A percentile compares a stretch with the other conserved stretches of the same genome.
Evolutionary conservation across 35 echinoderm and acorn worm genomes (phyloP).

Genomic region (Stichopus chloronotus): DNA sequence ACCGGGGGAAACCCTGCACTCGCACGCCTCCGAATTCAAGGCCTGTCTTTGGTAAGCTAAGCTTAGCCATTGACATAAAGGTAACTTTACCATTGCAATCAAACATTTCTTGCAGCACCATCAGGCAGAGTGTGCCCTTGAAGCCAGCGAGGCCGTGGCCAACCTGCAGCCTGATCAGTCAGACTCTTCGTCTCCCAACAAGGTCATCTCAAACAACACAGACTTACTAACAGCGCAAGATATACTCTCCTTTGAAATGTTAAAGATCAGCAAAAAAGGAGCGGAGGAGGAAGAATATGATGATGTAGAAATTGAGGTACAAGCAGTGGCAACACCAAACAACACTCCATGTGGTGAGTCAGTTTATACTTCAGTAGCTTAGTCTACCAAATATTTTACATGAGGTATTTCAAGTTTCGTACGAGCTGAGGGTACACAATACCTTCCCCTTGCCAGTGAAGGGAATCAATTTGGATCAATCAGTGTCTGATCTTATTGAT

Average conservation of each 20-base stretch:
- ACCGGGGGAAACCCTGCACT: too few relatives aligned
- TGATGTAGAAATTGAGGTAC: constrained; percentile 34
- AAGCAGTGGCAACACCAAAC: constrained; percentile 82
- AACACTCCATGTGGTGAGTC: constrained; percentile 92
- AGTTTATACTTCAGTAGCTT: neutral
- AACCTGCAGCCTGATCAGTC: constrained; percentile 74
- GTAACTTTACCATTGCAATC: too few relatives aligned
- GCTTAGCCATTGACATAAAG: too few relatives aligned
- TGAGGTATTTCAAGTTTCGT: too few relatives aligned
- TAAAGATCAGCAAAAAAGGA: constrained; percentile 63
- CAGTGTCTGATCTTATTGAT: too few relatives aligned
- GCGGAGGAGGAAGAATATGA: constrained; percentile 39
- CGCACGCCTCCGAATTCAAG: too few relatives aligned
- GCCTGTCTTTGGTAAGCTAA: too few relatives aligned
- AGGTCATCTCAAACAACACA: constrained; percentile 72
- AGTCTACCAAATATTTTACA: too few relatives aligned
- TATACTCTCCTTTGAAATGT: constrained; percentile 92
- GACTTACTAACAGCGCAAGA: constrained; percentile 90
- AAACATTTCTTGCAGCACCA: neutral
- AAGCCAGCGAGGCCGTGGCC: constrained; percentile 67
- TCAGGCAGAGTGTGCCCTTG: neutral
- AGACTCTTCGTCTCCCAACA: constrained; percentile 56
- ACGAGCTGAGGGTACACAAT: too few relatives aligned
- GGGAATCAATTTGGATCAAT: too few relatives aligned
- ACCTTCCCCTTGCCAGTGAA: too few relatives aligned